These are phyloP conservation scores for Drosophila silvestris DNA, from an alignment of 2,888 invertebrate genomes.

Conservation along the genomic window DNA sequence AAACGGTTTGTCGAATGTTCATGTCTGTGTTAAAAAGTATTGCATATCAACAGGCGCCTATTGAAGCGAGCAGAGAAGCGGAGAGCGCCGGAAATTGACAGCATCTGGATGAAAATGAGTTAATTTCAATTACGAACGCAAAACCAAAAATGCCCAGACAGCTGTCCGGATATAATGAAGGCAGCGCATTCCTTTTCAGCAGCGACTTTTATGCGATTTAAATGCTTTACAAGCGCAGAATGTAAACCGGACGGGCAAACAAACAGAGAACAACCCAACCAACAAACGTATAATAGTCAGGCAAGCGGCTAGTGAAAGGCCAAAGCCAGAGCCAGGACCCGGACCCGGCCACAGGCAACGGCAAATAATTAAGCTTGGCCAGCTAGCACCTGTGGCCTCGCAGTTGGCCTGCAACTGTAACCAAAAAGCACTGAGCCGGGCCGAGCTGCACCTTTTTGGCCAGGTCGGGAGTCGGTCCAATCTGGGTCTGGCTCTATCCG, in stretches of 20 bases:
- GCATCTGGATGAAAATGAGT: slow-evolving; percentile 37
- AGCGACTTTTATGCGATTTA: slow-evolving; percentile 59
- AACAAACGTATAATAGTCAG: slow-evolving; percentile 24
- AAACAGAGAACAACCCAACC: slow-evolving; percentile 25
- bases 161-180: slow-evolving; percentile 33
- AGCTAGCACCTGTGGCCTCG: slow-evolving; percentile 70
- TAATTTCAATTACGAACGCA: slow-evolving; percentile 64
- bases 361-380: slow-evolving; percentile 76
- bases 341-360: slow-evolving; percentile 44
- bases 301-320: slow-evolving; percentile 18
- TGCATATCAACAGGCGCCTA: slow-evolving; percentile 37
- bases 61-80: background rate
- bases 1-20: background rate
- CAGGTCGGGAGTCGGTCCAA: slow-evolving; percentile 3
- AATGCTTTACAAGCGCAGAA: slow-evolving; percentile 61
- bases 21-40: slow-evolving; percentile 10
- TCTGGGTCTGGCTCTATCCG: slow-evolving; percentile 2
- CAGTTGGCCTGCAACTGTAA: slow-evolving; percentile 56
- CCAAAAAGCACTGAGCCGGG: slow-evolving; percentile 17
- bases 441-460: slow-evolving; percentile 20
- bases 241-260: slow-evolving; percentile 50
- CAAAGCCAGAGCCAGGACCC: slow-evolving; percentile 15
- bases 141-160: slow-evolving; percentile 10
- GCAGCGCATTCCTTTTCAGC: slow-evolving; percentile 22
- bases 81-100: slow-evolving; percentile 1